These are phyloP conservation scores for Teleopsis dalmanni DNA, from an alignment of 1,140 invertebrate genomes.

Conservation along the genomic window DNA sequence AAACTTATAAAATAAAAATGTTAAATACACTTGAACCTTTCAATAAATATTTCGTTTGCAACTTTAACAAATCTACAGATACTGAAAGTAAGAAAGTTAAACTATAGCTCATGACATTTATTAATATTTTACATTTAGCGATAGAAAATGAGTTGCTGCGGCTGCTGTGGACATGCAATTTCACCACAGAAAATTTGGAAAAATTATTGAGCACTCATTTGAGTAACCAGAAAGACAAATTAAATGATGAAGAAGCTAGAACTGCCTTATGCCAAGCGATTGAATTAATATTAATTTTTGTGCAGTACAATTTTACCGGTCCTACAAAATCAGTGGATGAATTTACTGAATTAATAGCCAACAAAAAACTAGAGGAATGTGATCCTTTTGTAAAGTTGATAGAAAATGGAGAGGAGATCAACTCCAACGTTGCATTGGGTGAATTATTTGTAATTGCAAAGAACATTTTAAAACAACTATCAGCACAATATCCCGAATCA, in stretches of 20 bases:
- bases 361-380: conserved; percentile 37
- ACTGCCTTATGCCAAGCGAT: conserved; percentile 13
- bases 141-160: not conserved
- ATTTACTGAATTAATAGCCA: conserved; percentile 15
- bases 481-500: conserved; percentile 37
- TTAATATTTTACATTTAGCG: not conserved
- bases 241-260: not conserved
- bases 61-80: too few relatives aligned
- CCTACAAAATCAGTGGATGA: conserved; percentile 46
- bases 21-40: too few relatives aligned
- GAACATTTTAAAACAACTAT: conserved; percentile 53
- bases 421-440: conserved; percentile 55
- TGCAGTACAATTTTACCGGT: conserved; percentile 75
- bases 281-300: conserved; percentile 58
- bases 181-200: conserved; percentile 15
- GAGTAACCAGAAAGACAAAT: not conserved
- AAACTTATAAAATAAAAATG: too few relatives aligned
- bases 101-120: too few relatives aligned
- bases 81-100: too few relatives aligned
- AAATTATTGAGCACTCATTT: conserved; percentile 3
- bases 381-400: conserved; percentile 33
- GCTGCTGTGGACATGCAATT: conserved; percentile 21
- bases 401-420: conserved; percentile 55
- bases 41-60: too few relatives aligned
- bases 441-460: conserved; percentile 61